Evolutionary conservation across 2,113 vertebrate species (phyloP), one percentile per base, ranked within the genome.

Genomic region (Perognathus longimembris): DNA sequence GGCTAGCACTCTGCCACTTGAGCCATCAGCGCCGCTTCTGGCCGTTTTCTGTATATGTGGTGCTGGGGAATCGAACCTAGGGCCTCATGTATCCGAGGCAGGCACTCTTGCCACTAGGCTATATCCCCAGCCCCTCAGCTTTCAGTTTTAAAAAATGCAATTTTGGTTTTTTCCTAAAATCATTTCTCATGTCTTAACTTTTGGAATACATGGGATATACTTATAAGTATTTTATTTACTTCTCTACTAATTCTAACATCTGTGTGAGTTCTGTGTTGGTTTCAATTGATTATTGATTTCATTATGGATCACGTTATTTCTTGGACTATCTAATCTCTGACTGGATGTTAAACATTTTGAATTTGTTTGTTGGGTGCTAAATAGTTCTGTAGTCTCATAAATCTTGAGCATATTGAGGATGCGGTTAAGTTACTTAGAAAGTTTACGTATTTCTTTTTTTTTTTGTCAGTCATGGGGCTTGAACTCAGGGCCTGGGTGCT

Each of bases 101-200:
- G n/a, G n/a, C n/a, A n/a, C n/a, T n/a, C n/a, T n/a, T n/a, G n/a
- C n/a, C n/a, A n/a, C n/a, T n/a, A n/a, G n/a, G n/a, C n/a, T n/a
- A n/a, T n/a, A n/a, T n/a, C n/a, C n/a, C n/a, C n/a, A n/a, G n/a
- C n/a, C n/a, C n/a, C n/a, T 5, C 32, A 83, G 14, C 45, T 89
- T 86, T 81, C 24, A 81, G 85, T 90, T 89, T 59, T 54, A 54
- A 28, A 78, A 92, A 90, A 78, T 82, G 67, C 26, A 87, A 5
- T 71, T 85, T 84, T n/a, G n/a, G 21, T 66, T 6, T 89, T 88
- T 86, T 94, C 28, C 45, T 32, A 66, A n/a, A 66, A 66, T 8
- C 30, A 87, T 24, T n/a, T 83, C 76, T 11, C 30, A 84, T 59
- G 32, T 70, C 50, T 88, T 87, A 93, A 92, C 11, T 63, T 80